phyloP scores from a whole-genome alignment of 2,113 vertebrate genomes.

The Butorides virescens region DNA sequence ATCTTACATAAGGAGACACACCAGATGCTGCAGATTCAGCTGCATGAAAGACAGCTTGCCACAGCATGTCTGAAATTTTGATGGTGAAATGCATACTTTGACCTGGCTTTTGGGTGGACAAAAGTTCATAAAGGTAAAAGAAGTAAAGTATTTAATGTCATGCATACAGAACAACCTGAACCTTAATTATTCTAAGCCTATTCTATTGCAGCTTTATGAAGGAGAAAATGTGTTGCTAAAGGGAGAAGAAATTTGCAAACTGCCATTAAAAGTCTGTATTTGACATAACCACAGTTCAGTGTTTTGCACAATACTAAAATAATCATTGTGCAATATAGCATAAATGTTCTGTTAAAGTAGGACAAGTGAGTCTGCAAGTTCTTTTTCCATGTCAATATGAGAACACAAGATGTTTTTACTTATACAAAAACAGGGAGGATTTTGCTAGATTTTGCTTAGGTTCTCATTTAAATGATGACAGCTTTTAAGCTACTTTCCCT shows the following conservation, averaged over 20 bases:
- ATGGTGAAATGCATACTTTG: neutral
- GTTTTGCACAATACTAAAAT: neutral
- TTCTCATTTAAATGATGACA: slow-evolving; percentile 10
- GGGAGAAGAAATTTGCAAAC: neutral
- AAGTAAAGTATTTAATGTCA: neutral
- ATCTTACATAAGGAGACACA: slow-evolving; percentile 34
- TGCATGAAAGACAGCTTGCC: neutral
- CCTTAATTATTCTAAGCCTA: neutral
- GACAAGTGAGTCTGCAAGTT: neutral
- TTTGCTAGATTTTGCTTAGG: neutral
- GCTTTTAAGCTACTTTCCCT: neutral
- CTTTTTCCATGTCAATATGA: neutral
- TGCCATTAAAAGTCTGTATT: neutral
- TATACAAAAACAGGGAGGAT: neutral
- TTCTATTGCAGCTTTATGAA: neutral
- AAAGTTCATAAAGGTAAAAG: neutral
- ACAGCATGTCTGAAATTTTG: neutral
- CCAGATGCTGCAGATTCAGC: neutral
- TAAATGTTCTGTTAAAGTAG: slow-evolving; percentile 31
- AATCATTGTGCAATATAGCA: neutral
- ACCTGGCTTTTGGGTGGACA: neutral
- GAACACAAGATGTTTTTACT: neutral
- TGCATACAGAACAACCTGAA: neutral
- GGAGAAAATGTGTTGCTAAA: neutral
- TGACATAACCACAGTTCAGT: neutral